Evolutionary conservation across 37 sponge, comb jelly and placozoan species (phyloP).

Genomic region (Amphimedon queenslandica): DNA sequence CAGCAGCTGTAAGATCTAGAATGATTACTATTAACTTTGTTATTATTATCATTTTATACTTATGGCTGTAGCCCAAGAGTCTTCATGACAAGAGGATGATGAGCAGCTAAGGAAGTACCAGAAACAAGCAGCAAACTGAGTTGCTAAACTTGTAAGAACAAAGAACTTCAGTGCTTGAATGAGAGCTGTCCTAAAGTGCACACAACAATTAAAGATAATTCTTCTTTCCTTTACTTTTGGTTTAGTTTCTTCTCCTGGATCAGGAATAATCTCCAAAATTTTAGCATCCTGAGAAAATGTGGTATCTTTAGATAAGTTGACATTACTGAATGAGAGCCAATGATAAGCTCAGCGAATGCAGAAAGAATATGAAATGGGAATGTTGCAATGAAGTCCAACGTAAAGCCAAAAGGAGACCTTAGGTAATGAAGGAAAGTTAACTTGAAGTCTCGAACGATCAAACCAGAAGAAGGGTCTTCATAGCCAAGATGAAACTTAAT

Average conservation of each 20-base stretch:
- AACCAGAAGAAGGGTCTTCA: conserved; percentile 36
- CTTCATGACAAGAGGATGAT: conserved; percentile 23
- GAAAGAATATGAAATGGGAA: conserved; percentile 57
- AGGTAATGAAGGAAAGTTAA: conserved; percentile 56
- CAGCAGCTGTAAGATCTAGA: not conserved
- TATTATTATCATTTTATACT: not conserved
- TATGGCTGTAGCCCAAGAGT: conserved; percentile 45
- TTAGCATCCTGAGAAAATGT: conserved; percentile 40
- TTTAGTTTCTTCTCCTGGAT: conserved; percentile 60
- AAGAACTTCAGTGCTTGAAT: conserved; percentile 60
- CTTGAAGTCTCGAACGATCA: conserved; percentile 31
- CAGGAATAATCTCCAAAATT: conserved; percentile 41
- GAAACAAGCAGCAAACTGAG: conserved; percentile 68
- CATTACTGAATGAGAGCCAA: too few relatives aligned
- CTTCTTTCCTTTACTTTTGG: conserved; percentile 35
- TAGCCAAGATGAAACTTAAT: conserved; percentile 69
- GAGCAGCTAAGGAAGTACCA: conserved; percentile 78
- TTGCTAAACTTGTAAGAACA: conserved; percentile 51
- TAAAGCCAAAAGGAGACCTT: conserved; percentile 35
- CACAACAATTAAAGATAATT: not conserved
- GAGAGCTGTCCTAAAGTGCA: conserved; percentile 40
- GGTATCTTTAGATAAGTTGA: conserved; percentile 52
- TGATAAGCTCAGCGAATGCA: not conserved
- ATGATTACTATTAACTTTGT: not conserved
- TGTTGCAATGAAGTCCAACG: conserved; percentile 38